Evolutionary conservation across 2,888 invertebrate genomes (phyloP).

Genomic region (Ichneumon xanthorius): DNA sequence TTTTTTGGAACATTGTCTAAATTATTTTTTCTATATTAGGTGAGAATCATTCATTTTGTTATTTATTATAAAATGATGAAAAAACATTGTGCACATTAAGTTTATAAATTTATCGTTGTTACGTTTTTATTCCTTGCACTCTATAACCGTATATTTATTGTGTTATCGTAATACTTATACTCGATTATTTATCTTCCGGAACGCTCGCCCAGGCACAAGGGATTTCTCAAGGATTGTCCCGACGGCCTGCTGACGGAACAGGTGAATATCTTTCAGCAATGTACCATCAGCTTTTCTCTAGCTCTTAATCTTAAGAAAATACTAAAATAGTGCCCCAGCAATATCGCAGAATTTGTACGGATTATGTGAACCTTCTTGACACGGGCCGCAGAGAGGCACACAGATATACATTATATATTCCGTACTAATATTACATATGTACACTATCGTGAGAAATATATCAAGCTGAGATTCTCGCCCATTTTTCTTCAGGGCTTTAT

Average conservation of each 20-base stretch:
- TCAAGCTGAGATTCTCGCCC: conserved; percentile 7
- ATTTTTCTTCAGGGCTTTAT: conserved; percentile 94
- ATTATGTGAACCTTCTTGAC: conserved; percentile 52
- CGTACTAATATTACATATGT: neutral
- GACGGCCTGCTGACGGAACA: conserved; percentile 97
- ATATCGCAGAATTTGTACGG: conserved; percentile 52
- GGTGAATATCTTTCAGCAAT: conserved; percentile 86
- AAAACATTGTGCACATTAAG: neutral
- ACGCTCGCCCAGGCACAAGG: conserved; percentile 92
- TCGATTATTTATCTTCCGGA: conserved; percentile 28
- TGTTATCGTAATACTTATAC: conserved; percentile 4
- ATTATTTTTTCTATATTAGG: neutral
- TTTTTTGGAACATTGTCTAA: neutral
- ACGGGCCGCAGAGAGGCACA: neutral
- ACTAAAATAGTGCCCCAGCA: conserved; percentile 26
- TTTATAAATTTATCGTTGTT: neutral
- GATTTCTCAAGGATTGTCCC: conserved; percentile 98
- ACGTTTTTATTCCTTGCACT: conserved; percentile 10
- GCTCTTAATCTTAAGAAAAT: conserved; percentile 27
- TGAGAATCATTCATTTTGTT: neutral
- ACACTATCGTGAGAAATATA: neutral
- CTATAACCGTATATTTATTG: conserved; percentile 25
- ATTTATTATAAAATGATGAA: neutral
- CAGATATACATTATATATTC: neutral
- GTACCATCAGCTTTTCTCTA: conserved; percentile 12